Evolutionary conservation across 2,113 vertebrate genomes (phyloP).

Genomic region (Nibea albiflora): DNA sequence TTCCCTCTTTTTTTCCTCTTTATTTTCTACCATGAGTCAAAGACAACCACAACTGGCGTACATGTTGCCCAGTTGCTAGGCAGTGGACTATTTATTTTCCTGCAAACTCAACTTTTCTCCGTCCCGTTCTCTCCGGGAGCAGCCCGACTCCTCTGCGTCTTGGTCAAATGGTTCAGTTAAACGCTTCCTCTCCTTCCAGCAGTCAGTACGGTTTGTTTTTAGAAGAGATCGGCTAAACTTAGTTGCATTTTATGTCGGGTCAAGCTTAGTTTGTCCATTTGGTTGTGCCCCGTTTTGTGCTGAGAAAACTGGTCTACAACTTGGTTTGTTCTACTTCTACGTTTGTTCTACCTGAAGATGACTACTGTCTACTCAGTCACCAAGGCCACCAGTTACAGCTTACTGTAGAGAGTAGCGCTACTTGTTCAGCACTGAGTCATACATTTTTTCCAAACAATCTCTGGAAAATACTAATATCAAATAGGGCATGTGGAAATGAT

Average conservation of each 20-base stretch:
- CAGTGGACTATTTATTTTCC: slow-evolving; percentile 57
- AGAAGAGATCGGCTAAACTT: neutral
- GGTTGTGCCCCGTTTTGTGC: neutral
- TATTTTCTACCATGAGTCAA: slow-evolving; percentile 50
- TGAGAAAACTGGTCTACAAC: neutral
- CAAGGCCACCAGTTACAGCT: slow-evolving; percentile 10
- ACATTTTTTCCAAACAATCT: slow-evolving; percentile 25
- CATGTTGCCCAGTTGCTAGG: slow-evolving; percentile 62
- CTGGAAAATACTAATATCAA: slow-evolving; percentile 22
- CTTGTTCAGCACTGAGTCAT: slow-evolving; percentile 31
- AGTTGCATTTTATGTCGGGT: neutral
- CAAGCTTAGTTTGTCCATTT: neutral
- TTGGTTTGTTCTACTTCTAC: neutral
- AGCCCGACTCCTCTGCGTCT: neutral
- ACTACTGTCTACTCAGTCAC: neutral
- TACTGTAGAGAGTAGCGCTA: slow-evolving; percentile 16
- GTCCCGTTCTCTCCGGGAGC: slow-evolving; percentile 16
- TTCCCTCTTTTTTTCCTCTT: neutral
- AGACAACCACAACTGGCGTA: slow-evolving; percentile 47
- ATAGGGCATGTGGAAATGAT: neutral
- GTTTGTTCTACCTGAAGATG: neutral
- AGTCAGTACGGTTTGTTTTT: slow-evolving; percentile 1
- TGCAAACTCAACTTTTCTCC: slow-evolving; percentile 40
- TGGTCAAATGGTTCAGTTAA: slow-evolving; percentile 14
- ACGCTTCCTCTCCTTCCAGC: neutral